Evolutionary conservation across 2,113 vertebrate genomes (phyloP), one percentile per base, ranked within the genome.

Genomic region (Xenus cinereus): DNA sequence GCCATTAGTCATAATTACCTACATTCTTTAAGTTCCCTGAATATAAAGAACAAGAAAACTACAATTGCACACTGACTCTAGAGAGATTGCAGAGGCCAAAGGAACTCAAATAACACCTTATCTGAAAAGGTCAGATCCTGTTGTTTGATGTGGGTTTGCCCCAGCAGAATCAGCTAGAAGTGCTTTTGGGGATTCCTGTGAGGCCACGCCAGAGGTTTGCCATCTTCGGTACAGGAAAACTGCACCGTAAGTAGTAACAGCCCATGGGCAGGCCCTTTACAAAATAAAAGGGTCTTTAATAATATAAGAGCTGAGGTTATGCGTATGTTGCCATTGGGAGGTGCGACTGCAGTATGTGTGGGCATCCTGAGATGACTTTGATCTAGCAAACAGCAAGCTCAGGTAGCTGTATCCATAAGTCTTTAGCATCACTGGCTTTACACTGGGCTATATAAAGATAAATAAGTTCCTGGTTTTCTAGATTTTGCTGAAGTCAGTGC

Each of bases 181-280:
- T 21, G 11, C 48, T 94, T 57, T 68, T 28, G 53, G 46, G 7
- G 62, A 68, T 48, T 91, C 51, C 41, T 21, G 7, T 21, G 53
- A 56, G 56, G 22, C 12, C 32, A 8, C 0, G 0, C 28, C 12
- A 14, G 11, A 27, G 2, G 17, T 67, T 60, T 82, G 60, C 51
- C 26, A 22, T 59, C 30, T 39, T 73, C 37, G 41, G 28, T 32
- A 23, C 6, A 59, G 72, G 8, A 73, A 79, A 72, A 39, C 12
- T 37, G 62, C 32, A 45, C 18, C 0, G 0, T 30, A 28, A 53
- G 23, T 50, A 45, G 14, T n/a, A 59, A 60, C 37, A 72, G 45
- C 6, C 11, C 32, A 6, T 30, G 37, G 53, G 28, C 46, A 73
- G 53, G 15, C 8, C 17, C 37, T 81, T 77, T 54, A 37, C 43